Percentiles rank a stretch among this genome's conserved stretches.
Conservation (phyloP, 1,140 invertebrate species). For the Drosophila jambulina region DNA sequence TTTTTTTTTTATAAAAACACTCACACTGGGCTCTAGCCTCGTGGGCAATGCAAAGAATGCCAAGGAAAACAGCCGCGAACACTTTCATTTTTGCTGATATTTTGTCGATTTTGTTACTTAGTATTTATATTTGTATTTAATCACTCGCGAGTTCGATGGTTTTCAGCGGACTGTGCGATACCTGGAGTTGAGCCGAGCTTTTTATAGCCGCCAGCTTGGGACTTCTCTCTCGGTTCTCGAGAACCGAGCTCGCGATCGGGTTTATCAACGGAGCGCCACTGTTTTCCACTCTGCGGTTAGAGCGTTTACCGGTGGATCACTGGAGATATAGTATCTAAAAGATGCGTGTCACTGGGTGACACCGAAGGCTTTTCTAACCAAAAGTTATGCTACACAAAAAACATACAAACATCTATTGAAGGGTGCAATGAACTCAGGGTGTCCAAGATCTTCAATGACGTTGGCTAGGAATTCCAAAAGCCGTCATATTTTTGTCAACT, state of each 20-base stretch:
- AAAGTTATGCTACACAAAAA: slow-evolving; percentile 27
- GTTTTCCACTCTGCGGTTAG: slow-evolving; percentile 46
- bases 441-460: slow-evolving; percentile 25
- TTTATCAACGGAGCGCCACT: slow-evolving; percentile 39
- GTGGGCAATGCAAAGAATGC: slow-evolving; percentile 27
- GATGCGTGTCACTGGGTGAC: slow-evolving; percentile 65
- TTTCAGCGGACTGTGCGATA: slow-evolving; percentile 23
- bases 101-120: not conserved
- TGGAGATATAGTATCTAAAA: slow-evolving; percentile 11
- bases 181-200: slow-evolving; percentile 17
- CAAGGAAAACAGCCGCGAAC: slow-evolving; percentile 28
- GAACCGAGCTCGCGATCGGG: slow-evolving; percentile 12
- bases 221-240: slow-evolving; percentile 22
- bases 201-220: slow-evolving; percentile 32
- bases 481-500: not conserved
- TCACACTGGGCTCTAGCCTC: slow-evolving; percentile 41
- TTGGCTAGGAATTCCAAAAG: not conserved
- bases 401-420: not conserved
- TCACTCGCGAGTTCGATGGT: slow-evolving; percentile 7
- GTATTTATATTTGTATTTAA: slow-evolving; percentile 1
- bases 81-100: slow-evolving; percentile 48
- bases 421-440: slow-evolving; percentile 52
- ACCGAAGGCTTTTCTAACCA: slow-evolving; percentile 23
- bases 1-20: slow-evolving; percentile 27
- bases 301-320: slow-evolving; percentile 15